Evolutionary conservation across 1,140 invertebrate genomes (phyloP), one percentile per base, ranked within the genome.

Genomic region (Aphidius gifuensis): DNA sequence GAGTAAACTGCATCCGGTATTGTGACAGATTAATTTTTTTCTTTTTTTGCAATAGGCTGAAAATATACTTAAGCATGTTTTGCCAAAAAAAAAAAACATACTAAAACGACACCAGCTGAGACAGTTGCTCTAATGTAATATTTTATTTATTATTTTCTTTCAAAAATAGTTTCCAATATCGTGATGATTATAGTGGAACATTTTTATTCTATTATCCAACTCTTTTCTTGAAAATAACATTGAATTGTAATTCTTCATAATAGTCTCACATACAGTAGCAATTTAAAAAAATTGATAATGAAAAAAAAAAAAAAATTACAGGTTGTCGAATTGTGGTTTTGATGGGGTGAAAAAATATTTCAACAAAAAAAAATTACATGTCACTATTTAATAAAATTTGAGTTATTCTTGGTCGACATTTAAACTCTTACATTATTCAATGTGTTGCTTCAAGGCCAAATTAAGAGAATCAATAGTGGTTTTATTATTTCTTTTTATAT

Each of bases 351-450:
- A 64, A 63, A 61, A 32, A 32, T 32, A 32, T 32, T 32, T 16
- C 16, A 32, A 32, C 2, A 32, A 32, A 32, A 59, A 61, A 71
- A 74, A 78, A 78, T 78, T 78, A 77, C 68, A 77, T 64, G 75
- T 78, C 76, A 64, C 68, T 11, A 66, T 75, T 76, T 74, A 76
- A 74, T 75, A 65, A 58, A 70, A 74, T 74, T 74, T 69, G 60
- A 64, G 60, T 61, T 62, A 46, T 50, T 51, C 5, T 40, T 49
- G 50, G 42, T 40, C 40, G 40, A 58, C 7, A 55, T 7, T 21
- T n/a, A 9, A 39, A 7, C 23, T 32, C 23, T 32, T 32, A 32
- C 23, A 32, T 32, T 32, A 32, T 16, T 16, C 23, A 32, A 32
- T 32, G 23, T 32, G 23, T 32, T 32, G 4, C 23, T 42, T 57